Evolutionary conservation across 2,888 invertebrate genomes (phyloP).

Genomic region (Cerastis rubricosa): DNA sequence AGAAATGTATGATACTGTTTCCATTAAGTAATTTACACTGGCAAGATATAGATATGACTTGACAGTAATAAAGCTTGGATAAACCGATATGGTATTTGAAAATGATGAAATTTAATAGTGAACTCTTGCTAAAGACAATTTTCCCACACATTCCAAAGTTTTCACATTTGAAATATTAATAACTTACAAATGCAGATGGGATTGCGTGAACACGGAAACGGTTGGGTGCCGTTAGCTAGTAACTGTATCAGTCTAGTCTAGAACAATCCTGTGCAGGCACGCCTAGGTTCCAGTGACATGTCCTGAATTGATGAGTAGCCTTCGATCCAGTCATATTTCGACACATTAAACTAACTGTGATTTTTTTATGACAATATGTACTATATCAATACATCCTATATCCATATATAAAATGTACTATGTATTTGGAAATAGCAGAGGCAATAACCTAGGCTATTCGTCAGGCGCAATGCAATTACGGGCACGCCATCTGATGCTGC

Average conservation of each 20-base stretch:
- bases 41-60: background rate
- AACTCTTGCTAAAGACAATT: background rate
- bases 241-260: conserved; percentile 88
- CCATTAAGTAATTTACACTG: background rate
- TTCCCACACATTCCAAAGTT: conserved; percentile 11
- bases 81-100: background rate
- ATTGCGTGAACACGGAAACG: conserved; percentile 87
- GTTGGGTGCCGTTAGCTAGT: conserved; percentile 84
- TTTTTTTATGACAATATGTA: conserved; percentile 44
- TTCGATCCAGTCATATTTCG: conserved; percentile 57
- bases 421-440: conserved; percentile 18
- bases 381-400: no score
- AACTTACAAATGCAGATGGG: conserved; percentile 76
- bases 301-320: conserved; percentile 83
- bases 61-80: background rate
- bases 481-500: conserved; percentile 23
- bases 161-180: conserved; percentile 62
- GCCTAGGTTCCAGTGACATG: conserved; percentile 84
- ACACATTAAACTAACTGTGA: conserved; percentile 40
- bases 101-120: background rate
- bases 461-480: conserved; percentile 26
- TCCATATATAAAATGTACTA: conserved; percentile 9
- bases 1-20: background rate
- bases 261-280: conserved; percentile 85
- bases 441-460: conserved; percentile 35